phyloP scores from a whole-genome alignment of 1,140 invertebrate species.

The Popillia japonica region DNA sequence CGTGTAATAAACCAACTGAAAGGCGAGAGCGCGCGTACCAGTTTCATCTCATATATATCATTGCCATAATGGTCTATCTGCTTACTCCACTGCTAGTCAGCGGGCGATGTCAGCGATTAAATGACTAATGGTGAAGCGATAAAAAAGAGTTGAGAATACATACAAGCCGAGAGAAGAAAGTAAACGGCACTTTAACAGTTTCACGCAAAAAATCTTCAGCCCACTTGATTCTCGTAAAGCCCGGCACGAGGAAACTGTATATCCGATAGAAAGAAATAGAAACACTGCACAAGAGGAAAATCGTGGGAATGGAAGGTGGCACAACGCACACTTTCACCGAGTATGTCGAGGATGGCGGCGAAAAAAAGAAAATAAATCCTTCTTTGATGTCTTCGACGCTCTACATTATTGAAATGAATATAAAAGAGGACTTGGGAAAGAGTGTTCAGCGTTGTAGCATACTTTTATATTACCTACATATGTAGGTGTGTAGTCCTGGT shows the following conservation, averaged over 20 bases:
- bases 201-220: neutral
- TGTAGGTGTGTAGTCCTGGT: neutral
- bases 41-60: constrained; percentile 2
- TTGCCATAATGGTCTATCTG: constrained; percentile 11
- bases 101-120: constrained; percentile 18
- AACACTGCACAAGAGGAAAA: too few species aligned
- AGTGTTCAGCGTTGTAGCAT: neutral
- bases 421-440: neutral
- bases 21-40: neutral
- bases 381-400: neutral
- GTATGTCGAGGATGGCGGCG: neutral
- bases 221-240: neutral
- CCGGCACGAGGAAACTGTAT: neutral
- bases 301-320: neutral
- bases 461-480: neutral
- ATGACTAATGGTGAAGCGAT: constrained; percentile 15
- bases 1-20: constrained; percentile 10
- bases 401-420: constrained; percentile 16
- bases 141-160: constrained; percentile 19
- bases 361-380: constrained; percentile 16
- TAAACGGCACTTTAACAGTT: constrained; percentile 11
- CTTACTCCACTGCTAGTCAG: neutral
- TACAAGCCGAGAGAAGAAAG: constrained; percentile 1
- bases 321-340: neutral
- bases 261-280: neutral